phyloP scores from a whole-genome alignment of 2,113 vertebrate genomes.

The Peromyscus leucopus region DNA sequence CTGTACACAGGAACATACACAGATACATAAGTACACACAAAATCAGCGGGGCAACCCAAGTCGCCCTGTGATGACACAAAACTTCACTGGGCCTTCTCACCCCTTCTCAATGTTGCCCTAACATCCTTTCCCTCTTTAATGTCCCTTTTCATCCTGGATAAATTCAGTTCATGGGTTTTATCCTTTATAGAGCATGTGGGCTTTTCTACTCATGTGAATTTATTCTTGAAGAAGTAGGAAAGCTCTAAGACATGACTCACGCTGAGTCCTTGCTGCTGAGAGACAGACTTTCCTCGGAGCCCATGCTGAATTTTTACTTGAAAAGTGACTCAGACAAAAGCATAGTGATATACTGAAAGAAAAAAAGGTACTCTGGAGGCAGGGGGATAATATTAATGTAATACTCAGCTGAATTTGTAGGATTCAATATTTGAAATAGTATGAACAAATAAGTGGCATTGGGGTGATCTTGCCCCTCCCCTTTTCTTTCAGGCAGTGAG shows the following conservation, averaged over 20 bases:
- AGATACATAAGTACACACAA: neutral
- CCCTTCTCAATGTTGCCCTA: neutral
- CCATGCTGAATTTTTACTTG: conserved; percentile 25
- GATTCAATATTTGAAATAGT: neutral
- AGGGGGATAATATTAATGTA: neutral
- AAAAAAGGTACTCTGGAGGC: neutral
- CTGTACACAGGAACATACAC: neutral
- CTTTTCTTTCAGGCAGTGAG: too few relatives aligned
- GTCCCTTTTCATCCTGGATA: neutral
- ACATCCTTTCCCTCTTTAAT: neutral
- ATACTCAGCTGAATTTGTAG: neutral
- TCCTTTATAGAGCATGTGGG: neutral
- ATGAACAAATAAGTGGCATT: too few relatives aligned
- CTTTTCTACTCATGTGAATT: neutral
- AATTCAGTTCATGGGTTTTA: neutral
- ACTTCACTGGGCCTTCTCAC: neutral
- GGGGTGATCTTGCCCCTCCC: too few relatives aligned
- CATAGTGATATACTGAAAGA: neutral
- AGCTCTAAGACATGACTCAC: neutral
- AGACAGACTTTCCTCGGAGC: neutral
- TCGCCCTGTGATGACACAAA: neutral
- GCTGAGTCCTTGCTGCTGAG: neutral
- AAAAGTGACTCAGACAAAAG: neutral
- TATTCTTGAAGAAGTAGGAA: conserved; percentile 50
- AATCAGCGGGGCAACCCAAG: neutral